These are phyloP conservation scores for Drosophila obscura DNA, from an alignment of 1,140 invertebrate genomes.

Conservation along the genomic window DNA sequence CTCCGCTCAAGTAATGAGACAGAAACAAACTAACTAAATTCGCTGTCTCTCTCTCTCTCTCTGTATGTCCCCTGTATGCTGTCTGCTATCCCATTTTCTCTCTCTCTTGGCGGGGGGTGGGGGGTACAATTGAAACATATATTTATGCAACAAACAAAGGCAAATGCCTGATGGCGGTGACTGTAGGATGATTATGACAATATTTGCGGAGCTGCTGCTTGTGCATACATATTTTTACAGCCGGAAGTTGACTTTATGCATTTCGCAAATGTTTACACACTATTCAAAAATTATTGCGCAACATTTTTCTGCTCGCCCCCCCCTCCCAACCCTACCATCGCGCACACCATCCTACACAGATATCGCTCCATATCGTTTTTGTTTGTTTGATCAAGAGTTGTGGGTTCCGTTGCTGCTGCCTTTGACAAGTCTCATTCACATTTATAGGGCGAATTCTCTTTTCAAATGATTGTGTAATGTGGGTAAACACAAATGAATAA, in stretches of 20 bases:
- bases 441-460: conserved; percentile 12
- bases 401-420: conserved; percentile 35
- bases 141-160: conserved; percentile 58
- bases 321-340: not conserved
- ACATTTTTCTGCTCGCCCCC: conserved; percentile 51
- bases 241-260: conserved; percentile 80
- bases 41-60: not conserved
- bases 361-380: conserved; percentile 1
- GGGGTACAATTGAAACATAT: conserved; percentile 17
- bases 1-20: conserved; percentile 39
- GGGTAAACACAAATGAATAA: conserved; percentile 39
- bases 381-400: conserved; percentile 13
- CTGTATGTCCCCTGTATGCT: not conserved
- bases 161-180: conserved; percentile 49
- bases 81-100: not conserved
- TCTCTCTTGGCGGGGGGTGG: not conserved
- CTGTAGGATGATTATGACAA: conserved; percentile 76
- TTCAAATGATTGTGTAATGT: conserved; percentile 35
- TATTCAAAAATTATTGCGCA: conserved; percentile 80
- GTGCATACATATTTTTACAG: conserved; percentile 58
- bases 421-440: conserved; percentile 17
- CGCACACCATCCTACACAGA: no score
- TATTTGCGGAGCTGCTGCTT: conserved; percentile 64
- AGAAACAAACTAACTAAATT: conserved; percentile 31
- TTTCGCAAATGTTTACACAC: conserved; percentile 78